Evolutionary conservation across 2,113 vertebrate genomes (phyloP), one percentile per base, ranked within the genome.

Genomic region (Edolisoma coerulescens): DNA sequence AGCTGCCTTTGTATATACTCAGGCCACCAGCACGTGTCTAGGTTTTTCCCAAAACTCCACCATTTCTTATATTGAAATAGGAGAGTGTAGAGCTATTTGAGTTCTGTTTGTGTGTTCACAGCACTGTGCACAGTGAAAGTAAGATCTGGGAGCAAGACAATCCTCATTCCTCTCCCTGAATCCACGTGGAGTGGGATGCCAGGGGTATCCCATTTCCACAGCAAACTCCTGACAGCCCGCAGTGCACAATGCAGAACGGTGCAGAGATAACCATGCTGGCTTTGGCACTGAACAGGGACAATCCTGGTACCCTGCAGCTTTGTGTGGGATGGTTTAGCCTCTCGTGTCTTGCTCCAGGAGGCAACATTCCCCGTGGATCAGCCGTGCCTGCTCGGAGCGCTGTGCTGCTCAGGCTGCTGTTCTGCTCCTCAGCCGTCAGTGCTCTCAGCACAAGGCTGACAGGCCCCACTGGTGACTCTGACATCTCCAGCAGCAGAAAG

Each of bases 181-280:
- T 28, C 53, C 50, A 15, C 11, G 35, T 26, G 50, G n/a, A 45
- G 6, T 13, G 47, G 61, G 63, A 20, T 80, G n/a, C 84, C 65
- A 50, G 50, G 37, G 22, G 30, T 61, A 18, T 87, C 47, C 63
- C 10, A 5, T 82, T 91, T 28, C 61, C 65, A 45, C 61, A 39
- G 24, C 85, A 64, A 41, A 27, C 28, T 19, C 84, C 37, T 45
- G 71, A 5, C 35, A 74, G 35, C n/a, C 27, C 33, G 32, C 2
- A 6, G 22, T 24, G 74, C 35, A 6, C 14, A 8, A 0, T 19
- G 60, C 80, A 78, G 56, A 52, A 13, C 4, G 1, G n/a, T 37
- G 1, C 3, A 75, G 64, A 60, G 67, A n/a, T n/a, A 71, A 8
- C 30, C 8, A 2, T 0, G 0, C 32, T 78, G 87, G 16, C 56